Evolutionary conservation across 2,888 invertebrate genomes (phyloP), one percentile per base, ranked within the genome.

Genomic region (Eumerus sabulonum): DNA sequence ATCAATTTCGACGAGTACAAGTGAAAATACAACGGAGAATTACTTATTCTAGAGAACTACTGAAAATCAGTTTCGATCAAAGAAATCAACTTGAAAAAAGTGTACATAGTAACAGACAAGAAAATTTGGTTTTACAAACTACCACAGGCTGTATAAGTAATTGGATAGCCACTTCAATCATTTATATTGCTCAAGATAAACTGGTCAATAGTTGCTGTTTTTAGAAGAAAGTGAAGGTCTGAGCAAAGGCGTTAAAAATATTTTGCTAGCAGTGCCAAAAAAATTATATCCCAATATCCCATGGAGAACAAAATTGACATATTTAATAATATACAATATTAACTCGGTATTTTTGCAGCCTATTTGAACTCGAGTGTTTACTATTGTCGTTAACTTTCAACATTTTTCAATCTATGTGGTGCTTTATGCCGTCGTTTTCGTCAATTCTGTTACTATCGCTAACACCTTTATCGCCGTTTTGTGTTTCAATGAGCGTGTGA

Each of bases 71-170:
- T 27, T 27, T 27, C 3, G 27, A 27, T 27, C 2, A 27, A 4
- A 27, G 27, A 27, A 2, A 27, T 27, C 27, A 27, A 27, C 3
- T 27, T 27, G 27, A 27, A 27, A 27, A 27, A 27, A 27, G 27
- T 27, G 27, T 40, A 5, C 40, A 40, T 9, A n/a, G 9, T 3
- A 45, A 63, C 17, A 35, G 14, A 66, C 40, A n/a, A 66, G 72
- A 82, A 13, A 27, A 18, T 79, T 51, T 18, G 70, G 36, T 42
- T 56, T 14, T 36, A 70, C 56, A 54, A 66, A 56, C 48, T n/a
- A 7, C 3, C 11, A 66, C 64, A 44, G 50, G 51, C 47, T 14
- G n/a, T n/a, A n/a, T n/a, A n/a, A n/a, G n/a, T n/a, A n/a, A n/a
- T n/a, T n/a, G n/a, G n/a, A n/a, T n/a, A n/a, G n/a, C 9, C 38